These are phyloP conservation scores for Acromyrmex charruanus DNA, from an alignment of 1,140 invertebrate species.

Conservation along the genomic window DNA sequence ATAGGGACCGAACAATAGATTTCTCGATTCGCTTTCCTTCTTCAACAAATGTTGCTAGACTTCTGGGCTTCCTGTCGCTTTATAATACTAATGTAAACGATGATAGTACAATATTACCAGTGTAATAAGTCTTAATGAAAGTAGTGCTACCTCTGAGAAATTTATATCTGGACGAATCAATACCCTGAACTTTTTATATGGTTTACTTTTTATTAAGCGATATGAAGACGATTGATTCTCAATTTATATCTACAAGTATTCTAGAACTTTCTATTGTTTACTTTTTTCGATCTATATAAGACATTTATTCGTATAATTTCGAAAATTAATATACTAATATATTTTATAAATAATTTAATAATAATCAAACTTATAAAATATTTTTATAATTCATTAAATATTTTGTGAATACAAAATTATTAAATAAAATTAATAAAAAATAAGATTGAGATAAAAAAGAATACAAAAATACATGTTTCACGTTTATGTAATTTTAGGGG, in stretches of 20 bases:
- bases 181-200: neutral
- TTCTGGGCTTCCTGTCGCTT: constrained; percentile 5
- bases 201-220: constrained; percentile 4
- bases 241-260: neutral
- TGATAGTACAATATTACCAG: neutral
- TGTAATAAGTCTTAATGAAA: neutral
- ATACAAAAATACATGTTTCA: neutral
- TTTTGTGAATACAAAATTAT: neutral
- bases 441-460: neutral
- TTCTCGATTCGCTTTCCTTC: constrained; percentile 5
- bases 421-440: neutral
- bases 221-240: neutral
- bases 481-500: neutral
- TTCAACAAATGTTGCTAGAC: constrained; percentile 11
- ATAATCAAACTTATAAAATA: neutral
- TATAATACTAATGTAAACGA: constrained; percentile 1
- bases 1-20: constrained; percentile 13
- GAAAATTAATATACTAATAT: neutral
- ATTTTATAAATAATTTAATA: neutral
- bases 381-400: neutral
- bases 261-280: neutral
- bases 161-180: neutral
- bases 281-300: neutral
- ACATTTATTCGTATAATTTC: neutral
- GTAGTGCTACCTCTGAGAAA: neutral